Base-by-base conservation (phyloP, 2,888 invertebrate species). In the Lochmaea capreae region DNA sequence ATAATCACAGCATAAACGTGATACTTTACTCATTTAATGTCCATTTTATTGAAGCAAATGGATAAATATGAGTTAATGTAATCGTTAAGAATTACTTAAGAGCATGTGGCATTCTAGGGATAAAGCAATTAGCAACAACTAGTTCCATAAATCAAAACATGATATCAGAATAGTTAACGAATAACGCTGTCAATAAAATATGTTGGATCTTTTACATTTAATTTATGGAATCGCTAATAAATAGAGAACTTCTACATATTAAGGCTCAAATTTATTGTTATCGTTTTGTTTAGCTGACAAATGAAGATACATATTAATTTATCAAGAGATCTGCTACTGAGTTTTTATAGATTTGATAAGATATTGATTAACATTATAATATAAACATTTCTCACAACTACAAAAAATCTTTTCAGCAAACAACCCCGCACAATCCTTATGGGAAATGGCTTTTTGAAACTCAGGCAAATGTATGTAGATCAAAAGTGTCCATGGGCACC, bases 71-170 rank as follows among this genome's bases (percentile, higher is more conserved):
- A 71, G 46, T 65, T 58, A 57, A 71, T 71, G 52, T 65, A 71
- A 65, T 71, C 65, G 54, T 42, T 65, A 65, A 65, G 65, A 71
- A 71, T 71, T 71, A 71, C 71, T 58, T 57, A 70, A 71, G 65
- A 65, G 71, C 71, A 71, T 71, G 71, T 71, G 71, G 71, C 58
- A 58, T 58, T 71, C 71, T 46, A 65, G 54, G 71, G 57, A 71
- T 71, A 71, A 58, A 71, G 71, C 71, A 71, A 71, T 71, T 71
- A 65, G 71, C n/a, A 65, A 57, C 58, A 65, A 58, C 71, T 46
- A 65, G 26, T 58, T n/a, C 54, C 71, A 71, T 71, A 65, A 71
- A 71, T 71, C 57, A 71, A 65, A 71, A 71, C 58, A 26, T 65
- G 71, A 71, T 65, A 58, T 46, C 12, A 46, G 71, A 71, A 65